Base-by-base conservation (phyloP, 2,888 invertebrate species). In the Gryllus longicercus region DNA sequence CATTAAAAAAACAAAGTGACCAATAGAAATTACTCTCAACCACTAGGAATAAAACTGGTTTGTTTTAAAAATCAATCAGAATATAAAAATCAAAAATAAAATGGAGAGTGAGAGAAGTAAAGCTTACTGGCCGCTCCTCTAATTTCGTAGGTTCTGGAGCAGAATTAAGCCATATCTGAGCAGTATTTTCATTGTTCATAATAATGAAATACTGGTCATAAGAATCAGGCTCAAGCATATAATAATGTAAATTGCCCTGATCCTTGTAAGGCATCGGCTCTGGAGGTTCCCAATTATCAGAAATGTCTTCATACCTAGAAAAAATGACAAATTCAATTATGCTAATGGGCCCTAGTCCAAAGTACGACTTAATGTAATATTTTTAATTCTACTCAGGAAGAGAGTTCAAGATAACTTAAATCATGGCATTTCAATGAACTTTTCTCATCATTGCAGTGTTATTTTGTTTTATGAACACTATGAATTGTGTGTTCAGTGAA, bases 181-280 rank as follows among this genome's bases (percentile, higher is more conserved):
- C 93, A 76, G 92, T 93, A 0, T 92, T 91, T 0, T 94, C 93
- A 79, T 93, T 94, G 78, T 96, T 96, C 79, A 93, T 93, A 38
- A 96, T 95, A 21, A 98, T 94, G 85, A 95, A 93, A 88, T 94
- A 99, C 87, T 99, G 98, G 89, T 99, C 99, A 85, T 95, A 96
- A 79, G 97, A 96, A 88, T 99, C 98, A 0, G 95, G 95, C 85
- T 99, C 97, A 87, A 95, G 91, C 75, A 99, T 89, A 89, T 96
- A 99, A 88, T 94, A 95, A 86, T 96, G 95, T 81, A 99, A 89
- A 89, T 99, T 98, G 75, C 95, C 95, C 86, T 96, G 95, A 81
- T 97, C 95, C 86, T 95, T 94, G 88, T 96, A 99, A 0, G 96
- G 94, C 86, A 95, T 94, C 0, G 95, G 93, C 78, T 92, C 91